Percentiles rank a stretch among this genome's conserved stretches.
phyloP scores from a whole-genome alignment of 2,113 vertebrate species.

The Dromas ardeola region DNA sequence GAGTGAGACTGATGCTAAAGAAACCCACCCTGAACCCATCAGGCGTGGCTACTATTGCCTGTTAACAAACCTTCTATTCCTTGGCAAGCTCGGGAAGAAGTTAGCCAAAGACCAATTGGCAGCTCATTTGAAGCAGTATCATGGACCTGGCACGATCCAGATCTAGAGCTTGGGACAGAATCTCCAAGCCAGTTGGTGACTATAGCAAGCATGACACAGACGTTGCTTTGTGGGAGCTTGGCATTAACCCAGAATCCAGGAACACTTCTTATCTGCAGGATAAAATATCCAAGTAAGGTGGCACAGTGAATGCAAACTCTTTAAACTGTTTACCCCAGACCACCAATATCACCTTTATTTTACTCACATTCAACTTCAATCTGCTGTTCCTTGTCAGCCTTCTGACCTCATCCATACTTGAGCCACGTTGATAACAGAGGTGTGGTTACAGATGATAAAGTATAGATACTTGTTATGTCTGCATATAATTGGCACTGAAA shows the following conservation, averaged over 20 bases:
- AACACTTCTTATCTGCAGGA: background rate
- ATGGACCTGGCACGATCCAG: background rate
- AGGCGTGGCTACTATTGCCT: background rate
- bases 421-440: background rate
- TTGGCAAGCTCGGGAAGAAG: background rate
- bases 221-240: background rate
- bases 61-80: background rate
- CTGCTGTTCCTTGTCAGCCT: background rate
- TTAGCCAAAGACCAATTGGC: background rate
- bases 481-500: background rate
- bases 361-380: background rate
- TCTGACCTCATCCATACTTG: background rate
- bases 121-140: background rate
- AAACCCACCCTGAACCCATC: background rate
- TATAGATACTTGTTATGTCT: background rate
- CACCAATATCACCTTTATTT: background rate
- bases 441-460: background rate
- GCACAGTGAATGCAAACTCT: background rate
- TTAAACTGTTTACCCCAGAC: background rate
- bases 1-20: background rate
- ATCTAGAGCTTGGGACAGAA: background rate
- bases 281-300: background rate
- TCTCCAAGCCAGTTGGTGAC: conserved; percentile 1
- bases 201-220: background rate
- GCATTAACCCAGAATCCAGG: background rate